Evolutionary conservation across 2,797 vertebrate genomes (phyloP), one percentile per base, ranked within the genome.

Genomic region (Ctenopoma kingsleyae): DNA sequence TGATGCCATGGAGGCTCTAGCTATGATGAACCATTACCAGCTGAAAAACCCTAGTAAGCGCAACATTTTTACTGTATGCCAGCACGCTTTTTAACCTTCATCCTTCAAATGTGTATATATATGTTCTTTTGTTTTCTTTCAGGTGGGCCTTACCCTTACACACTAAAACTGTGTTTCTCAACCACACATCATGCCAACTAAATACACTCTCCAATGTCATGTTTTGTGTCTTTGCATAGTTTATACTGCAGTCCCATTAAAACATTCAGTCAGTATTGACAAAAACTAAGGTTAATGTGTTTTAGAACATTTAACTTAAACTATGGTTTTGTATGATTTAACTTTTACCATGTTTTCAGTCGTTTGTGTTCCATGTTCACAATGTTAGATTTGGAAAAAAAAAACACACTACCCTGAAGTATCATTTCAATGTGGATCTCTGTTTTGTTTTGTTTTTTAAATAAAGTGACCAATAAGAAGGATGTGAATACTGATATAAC

Each of bases 1-100:
- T 0, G 97, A 98, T 0, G 97, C 97, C 32, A 95, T 99, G 91
- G 97, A 99, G 85, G 97, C 96, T 0, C 88, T 99, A 48, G 93
- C 95, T n/a, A 81, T 98, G 88, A 95, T 98, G 83, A 98, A 99
- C 91, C 97, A 98, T 90, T 96, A 92, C 89, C 97, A 98, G 91
- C 98, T 98, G 97, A 98, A 99, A 81, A 98, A 98, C 80, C 95
- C 97, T 22, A 97, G 97, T 98, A 80, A 93, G 96, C 92, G 1
- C 12, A 3, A 46, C 15, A 13, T 22, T 17, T 12, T 1, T 11
- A 36, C 9, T 30, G 51, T 6, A 40, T 12, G 49, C n/a, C 12
- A 16, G 20, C 19, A 5, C 20, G 4, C 0, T 44, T 53, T 62
- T 46, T 49, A 32, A 23, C 20, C 3, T 38, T 41, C 17, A 10